Conservation (phyloP, 2,888 invertebrate genomes). For the Pegoplata infirma region DNA sequence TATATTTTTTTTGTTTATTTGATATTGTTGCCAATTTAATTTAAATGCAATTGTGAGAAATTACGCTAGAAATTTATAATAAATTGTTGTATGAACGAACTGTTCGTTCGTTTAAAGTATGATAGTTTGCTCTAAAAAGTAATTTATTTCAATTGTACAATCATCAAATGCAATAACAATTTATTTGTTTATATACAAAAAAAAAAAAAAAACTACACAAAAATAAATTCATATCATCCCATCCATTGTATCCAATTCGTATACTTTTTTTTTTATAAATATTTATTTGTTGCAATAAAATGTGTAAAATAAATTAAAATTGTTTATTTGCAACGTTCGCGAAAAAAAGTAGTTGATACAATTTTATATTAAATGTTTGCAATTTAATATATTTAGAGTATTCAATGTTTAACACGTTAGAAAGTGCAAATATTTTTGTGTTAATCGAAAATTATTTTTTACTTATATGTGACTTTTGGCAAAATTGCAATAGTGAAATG, state of each 20-base stretch:
- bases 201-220: neutral
- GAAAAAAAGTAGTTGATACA: neutral
- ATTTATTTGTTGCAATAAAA: conserved; percentile 20
- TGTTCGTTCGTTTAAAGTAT: neutral
- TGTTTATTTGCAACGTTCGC: conserved; percentile 29
- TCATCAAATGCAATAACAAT: conserved; percentile 35
- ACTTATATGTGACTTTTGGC: too few relatives aligned
- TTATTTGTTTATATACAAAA: conserved; percentile 21
- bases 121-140: conserved; percentile 1
- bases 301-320: conserved; percentile 51
- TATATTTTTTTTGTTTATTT: neutral
- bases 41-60: conserved; percentile 16
- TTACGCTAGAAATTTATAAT: conserved; percentile 1
- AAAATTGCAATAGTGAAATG: too few relatives aligned
- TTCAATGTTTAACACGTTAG: too few relatives aligned
- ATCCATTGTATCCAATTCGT: neutral
- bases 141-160: conserved; percentile 42
- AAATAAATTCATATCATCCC: neutral
- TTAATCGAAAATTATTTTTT: too few relatives aligned
- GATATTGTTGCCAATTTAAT: conserved; percentile 2
- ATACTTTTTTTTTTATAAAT: neutral
- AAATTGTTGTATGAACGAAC: neutral
- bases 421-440: too few relatives aligned
- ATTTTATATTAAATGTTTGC: too few relatives aligned
- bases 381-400: too few relatives aligned